These are phyloP conservation scores for Chiroxiphia lanceolata DNA, from an alignment of 2,797 vertebrate genomes.

Conservation along the genomic window DNA sequence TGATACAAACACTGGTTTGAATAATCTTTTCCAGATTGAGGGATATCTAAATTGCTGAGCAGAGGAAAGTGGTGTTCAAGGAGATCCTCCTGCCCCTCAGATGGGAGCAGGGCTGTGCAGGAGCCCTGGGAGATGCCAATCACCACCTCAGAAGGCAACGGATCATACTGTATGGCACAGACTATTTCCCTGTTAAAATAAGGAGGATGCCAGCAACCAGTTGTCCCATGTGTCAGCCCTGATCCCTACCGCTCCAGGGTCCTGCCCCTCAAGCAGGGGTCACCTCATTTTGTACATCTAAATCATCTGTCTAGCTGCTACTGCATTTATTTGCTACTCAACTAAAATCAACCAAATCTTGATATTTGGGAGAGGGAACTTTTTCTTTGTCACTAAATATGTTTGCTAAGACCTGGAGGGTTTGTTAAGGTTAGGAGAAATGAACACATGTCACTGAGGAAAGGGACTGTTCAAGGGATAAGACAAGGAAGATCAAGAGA, in stretches of 20 bases:
- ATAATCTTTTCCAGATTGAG: conserved; percentile 33
- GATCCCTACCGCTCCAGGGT: neutral
- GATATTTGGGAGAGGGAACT: neutral
- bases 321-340: neutral
- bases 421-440: neutral
- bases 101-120: neutral
- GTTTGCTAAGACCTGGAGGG: neutral
- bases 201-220: neutral
- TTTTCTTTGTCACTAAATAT: neutral
- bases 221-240: neutral
- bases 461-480: neutral
- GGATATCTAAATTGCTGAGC: neutral
- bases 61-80: rapidly evolving
- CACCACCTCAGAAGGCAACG: neutral
- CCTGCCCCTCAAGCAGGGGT: neutral
- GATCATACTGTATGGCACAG: neutral
- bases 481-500: neutral
- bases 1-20: conserved; percentile 1
- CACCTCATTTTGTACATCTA: neutral
- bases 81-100: neutral
- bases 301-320: neutral
- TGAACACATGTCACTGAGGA: neutral
- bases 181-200: neutral
- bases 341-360: neutral
- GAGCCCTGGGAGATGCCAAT: neutral